Conservation (phyloP, 2,113 vertebrate genomes). For the Chaetodon auriga region DNA sequence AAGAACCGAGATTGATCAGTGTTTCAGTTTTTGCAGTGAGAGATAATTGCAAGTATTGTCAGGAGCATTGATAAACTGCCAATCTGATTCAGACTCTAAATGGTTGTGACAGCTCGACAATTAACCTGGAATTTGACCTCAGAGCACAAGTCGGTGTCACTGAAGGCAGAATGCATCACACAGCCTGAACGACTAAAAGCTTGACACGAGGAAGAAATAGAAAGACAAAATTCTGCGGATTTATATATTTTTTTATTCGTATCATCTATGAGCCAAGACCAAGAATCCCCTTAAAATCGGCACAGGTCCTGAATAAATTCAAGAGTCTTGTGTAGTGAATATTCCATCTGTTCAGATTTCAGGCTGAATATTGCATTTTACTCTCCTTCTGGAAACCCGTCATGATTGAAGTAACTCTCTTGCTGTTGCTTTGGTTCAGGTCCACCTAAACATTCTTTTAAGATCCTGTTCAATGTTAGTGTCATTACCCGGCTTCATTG, state of each 20-base stretch:
- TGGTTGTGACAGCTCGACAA: not conserved
- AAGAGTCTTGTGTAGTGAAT: no score
- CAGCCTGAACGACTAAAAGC: not conserved
- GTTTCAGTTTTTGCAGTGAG: not conserved
- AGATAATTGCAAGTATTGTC: slow-evolving; percentile 17
- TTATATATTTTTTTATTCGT: not conserved
- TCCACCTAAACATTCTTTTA: no score
- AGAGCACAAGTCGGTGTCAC: not conserved
- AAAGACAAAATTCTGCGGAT: not conserved
- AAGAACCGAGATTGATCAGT: not conserved
- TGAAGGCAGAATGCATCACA: not conserved
- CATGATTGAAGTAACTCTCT: no score
- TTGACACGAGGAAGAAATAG: not conserved
- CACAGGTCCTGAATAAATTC: no score
- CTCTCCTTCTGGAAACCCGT: no score
- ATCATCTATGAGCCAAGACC: no score
- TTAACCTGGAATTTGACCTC: not conserved
- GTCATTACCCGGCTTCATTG: no score
- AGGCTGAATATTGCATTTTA: no score
- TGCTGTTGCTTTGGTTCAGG: no score
- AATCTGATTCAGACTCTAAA: not conserved
- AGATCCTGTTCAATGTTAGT: no score
- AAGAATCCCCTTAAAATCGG: no score
- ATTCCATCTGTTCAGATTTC: no score
- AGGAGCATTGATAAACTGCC: not conserved